Evolutionary conservation across 2,797 vertebrate genomes (phyloP).

Genomic region (Rhynchotus rufescens): DNA sequence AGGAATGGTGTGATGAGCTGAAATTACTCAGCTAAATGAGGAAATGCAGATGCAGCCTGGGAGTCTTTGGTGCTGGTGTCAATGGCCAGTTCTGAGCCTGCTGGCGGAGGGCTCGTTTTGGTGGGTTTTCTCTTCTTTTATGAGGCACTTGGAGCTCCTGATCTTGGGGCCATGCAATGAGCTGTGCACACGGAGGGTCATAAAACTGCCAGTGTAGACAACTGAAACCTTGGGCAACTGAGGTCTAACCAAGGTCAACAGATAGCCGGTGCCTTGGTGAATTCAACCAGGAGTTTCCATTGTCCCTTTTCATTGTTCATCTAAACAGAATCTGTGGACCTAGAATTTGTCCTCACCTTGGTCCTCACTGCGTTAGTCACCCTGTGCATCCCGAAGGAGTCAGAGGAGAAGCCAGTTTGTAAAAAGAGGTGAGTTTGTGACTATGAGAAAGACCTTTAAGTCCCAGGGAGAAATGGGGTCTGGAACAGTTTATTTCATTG

Average conservation of each 20-base stretch:
- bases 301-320: not conserved
- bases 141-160: not conserved
- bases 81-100: not conserved
- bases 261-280: no score
- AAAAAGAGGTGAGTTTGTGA: not conserved
- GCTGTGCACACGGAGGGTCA: not conserved
- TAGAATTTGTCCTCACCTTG: not conserved
- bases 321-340: not conserved
- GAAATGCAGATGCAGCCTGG: not conserved
- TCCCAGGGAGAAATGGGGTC: not conserved
- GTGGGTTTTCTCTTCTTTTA: not conserved
- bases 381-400: not conserved
- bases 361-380: not conserved
- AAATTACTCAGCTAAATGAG: conserved; percentile 24
- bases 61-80: not conserved
- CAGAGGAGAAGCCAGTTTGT: not conserved
- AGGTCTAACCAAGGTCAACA: not conserved
- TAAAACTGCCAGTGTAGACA: rapidly evolving
- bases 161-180: not conserved
- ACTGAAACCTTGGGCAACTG: not conserved
- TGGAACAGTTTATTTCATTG: not conserved
- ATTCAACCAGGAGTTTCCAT: not conserved
- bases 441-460: not conserved
- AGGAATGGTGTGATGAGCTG: conserved; percentile 11
- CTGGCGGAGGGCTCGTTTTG: not conserved